Evolutionary conservation across 2,113 vertebrate genomes (phyloP).

Genomic region (Tretioscincus oriximinensis): DNA sequence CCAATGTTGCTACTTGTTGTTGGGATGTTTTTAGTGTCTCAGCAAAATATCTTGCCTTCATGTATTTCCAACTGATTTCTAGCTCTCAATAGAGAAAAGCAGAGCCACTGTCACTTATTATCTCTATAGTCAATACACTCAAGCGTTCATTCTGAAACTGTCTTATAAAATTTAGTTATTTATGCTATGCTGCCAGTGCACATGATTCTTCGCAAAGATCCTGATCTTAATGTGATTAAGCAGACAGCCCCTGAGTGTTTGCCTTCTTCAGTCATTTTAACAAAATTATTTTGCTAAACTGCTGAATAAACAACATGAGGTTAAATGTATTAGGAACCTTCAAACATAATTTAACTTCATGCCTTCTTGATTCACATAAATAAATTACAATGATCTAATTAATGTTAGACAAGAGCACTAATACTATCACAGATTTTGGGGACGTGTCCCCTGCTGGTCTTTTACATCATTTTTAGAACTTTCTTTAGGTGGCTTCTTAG

Average conservation of each 20-base stretch:
- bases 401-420: constrained; percentile 58
- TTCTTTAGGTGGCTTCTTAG: constrained; percentile 29
- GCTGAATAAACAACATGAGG: constrained; percentile 73
- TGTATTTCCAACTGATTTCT: no score
- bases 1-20: no score
- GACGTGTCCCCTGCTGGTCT: constrained; percentile 33
- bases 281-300: constrained; percentile 71
- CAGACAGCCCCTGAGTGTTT: constrained; percentile 67
- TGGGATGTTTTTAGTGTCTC: no score
- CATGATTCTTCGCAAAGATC: constrained; percentile 9
- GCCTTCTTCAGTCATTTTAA: constrained; percentile 69
- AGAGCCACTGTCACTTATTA: constrained; percentile 20
- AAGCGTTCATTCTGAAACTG: not conserved
- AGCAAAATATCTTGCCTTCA: no score
- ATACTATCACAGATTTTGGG: constrained; percentile 50
- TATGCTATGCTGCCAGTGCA: constrained; percentile 49
- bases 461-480: constrained; percentile 30
- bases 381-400: constrained; percentile 78
- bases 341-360: constrained; percentile 75
- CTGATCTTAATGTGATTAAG: constrained; percentile 70
- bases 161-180: constrained; percentile 32
- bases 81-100: not conserved
- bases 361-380: constrained; percentile 74
- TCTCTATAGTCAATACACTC: constrained; percentile 41
- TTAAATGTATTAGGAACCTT: constrained; percentile 75